Conservation (phyloP, 92 coral and sea anemone species). For the Hydrozoanthus gracilis region DNA sequence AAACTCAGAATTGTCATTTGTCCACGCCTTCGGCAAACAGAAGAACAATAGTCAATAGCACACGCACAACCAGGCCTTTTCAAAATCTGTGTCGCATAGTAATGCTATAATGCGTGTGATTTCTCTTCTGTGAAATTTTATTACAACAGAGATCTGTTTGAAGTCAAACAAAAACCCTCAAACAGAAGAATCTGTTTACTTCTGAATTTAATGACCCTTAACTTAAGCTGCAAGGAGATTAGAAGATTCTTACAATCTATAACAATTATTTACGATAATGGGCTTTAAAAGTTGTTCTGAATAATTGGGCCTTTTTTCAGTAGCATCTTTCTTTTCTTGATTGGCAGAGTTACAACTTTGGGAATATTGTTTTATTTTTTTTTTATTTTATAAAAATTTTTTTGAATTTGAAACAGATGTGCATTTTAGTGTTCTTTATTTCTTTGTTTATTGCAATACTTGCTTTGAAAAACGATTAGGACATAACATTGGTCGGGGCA, state of each 20-base stretch:
- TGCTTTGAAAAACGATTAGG: too few relatives aligned
- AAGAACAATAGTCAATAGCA: too few relatives aligned
- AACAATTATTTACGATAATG: neutral
- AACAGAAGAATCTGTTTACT: neutral
- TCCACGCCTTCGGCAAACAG: conserved; percentile 16
- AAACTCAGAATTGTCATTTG: neutral
- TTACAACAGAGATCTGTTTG: neutral
- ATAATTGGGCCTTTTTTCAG: neutral
- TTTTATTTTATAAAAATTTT: too few relatives aligned
- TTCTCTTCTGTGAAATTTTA: neutral
- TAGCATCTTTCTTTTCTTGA: too few relatives aligned
- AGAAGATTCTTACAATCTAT: neutral
- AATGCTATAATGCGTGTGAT: neutral
- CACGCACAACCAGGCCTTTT: neutral
- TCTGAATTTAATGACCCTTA: neutral
- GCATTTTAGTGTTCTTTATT: too few relatives aligned
- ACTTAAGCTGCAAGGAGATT: neutral
- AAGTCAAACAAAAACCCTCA: neutral
- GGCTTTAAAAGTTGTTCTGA: neutral
- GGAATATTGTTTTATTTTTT: too few relatives aligned
- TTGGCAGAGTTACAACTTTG: too few relatives aligned
- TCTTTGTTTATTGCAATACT: too few relatives aligned
- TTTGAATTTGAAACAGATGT: too few relatives aligned
- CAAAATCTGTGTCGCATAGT: neutral
- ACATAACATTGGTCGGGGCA: too few relatives aligned